A percentile compares a stretch with the other conserved stretches of the same genome.
phyloP scores from a whole-genome alignment of 2,888 invertebrate genomes.

The Limenitis camilla region DNA sequence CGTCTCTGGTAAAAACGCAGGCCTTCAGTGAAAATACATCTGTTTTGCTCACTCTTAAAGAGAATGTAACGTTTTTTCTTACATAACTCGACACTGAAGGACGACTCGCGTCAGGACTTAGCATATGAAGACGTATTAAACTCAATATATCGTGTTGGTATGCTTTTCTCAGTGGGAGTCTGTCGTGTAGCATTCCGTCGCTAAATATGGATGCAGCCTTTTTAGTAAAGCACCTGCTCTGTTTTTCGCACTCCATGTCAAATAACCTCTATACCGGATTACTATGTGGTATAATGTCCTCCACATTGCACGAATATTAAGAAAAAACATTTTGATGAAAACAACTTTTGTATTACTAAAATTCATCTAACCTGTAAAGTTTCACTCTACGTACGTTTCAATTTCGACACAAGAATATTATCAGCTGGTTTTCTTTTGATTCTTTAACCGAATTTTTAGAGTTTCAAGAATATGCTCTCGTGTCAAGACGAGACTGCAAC shows the following conservation, averaged over 20 bases:
- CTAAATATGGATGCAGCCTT: constrained; percentile 8
- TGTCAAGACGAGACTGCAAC: no score
- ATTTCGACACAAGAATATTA: no score
- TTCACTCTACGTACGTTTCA: no score
- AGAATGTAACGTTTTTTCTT: neutral
- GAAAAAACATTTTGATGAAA: no score
- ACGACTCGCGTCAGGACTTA: neutral
- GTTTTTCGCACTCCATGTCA: constrained; percentile 17
- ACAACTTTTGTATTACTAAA: no score
- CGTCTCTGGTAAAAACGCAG: no score
- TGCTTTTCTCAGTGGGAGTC: constrained; percentile 13
- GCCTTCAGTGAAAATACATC: neutral
- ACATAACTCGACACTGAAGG: neutral
- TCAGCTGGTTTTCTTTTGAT: no score
- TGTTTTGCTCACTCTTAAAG: neutral
- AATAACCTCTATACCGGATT: constrained; percentile 6
- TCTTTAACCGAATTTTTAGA: no score
- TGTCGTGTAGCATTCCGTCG: constrained; percentile 3
- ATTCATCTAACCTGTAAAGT: no score
- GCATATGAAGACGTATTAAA: constrained; percentile 1
- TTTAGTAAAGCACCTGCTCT: constrained; percentile 17
- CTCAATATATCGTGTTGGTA: neutral
- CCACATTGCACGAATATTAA: no score
- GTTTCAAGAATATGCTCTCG: no score
- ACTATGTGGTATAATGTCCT: no score